phyloP scores from a whole-genome alignment of 1,140 invertebrate species.

The Bombus vancouverensis region DNA sequence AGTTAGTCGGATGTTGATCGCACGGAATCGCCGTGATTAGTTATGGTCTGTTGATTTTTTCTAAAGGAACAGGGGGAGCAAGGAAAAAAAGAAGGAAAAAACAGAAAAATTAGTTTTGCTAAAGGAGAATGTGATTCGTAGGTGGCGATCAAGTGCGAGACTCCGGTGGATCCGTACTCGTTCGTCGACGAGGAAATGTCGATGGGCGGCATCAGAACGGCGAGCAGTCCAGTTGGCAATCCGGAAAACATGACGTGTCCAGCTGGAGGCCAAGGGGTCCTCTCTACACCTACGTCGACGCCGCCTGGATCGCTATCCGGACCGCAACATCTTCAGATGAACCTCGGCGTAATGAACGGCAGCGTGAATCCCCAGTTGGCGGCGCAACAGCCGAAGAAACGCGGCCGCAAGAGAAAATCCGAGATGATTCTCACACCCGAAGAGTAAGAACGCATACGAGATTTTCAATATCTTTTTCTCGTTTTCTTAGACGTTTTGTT shows the following conservation, averaged over 20 bases:
- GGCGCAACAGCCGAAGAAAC: constrained; percentile 89
- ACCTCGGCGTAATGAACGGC: constrained; percentile 78
- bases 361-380: constrained; percentile 83
- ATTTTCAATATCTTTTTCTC: too few species aligned
- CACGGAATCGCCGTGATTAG: background rate
- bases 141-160: constrained; percentile 85
- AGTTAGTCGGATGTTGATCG: background rate
- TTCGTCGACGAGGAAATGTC: constrained; percentile 90
- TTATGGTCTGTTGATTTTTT: background rate
- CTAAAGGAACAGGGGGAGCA: too few species aligned
- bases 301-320: constrained; percentile 73
- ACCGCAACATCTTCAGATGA: constrained; percentile 78
- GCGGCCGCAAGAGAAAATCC: constrained; percentile 91
- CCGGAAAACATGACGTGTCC: constrained; percentile 75
- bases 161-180: constrained; percentile 89
- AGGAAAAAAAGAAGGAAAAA: background rate
- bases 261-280: constrained; percentile 72
- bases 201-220: constrained; percentile 78
- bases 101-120: background rate
- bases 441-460: constrained; percentile 75
- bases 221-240: constrained; percentile 76
- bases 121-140: constrained; percentile 48
- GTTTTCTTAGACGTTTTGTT: background rate
- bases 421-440: constrained; percentile 83
- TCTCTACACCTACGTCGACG: constrained; percentile 76